phyloP scores from a whole-genome alignment of 2,797 vertebrate species.

The Danio aesculapii region DNA sequence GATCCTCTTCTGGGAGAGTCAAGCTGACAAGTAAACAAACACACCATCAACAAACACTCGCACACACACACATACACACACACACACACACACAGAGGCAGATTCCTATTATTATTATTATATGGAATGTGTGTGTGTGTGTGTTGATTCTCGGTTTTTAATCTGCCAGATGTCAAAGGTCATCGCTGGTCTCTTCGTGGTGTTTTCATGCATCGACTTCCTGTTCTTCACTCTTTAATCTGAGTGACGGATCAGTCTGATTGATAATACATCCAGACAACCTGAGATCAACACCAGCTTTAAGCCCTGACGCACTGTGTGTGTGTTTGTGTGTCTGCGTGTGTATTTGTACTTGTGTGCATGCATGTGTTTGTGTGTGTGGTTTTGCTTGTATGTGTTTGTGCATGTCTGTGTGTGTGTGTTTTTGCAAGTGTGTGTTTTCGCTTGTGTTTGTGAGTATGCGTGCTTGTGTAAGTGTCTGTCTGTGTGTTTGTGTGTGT shows the following conservation, averaged over 20 bases:
- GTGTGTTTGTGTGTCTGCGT: conserved; percentile 1
- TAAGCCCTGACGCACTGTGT: conserved; percentile 48
- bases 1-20: conserved; percentile 3
- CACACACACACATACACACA: too few species aligned
- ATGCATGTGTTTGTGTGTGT: neutral
- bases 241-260: conserved; percentile 47
- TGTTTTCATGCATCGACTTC: conserved; percentile 6
- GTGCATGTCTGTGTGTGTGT: too few species aligned
- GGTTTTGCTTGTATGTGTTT: too few species aligned
- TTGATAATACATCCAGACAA: conserved; percentile 50
- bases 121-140: too few species aligned
- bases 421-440: too few species aligned
- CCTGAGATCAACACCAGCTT: conserved; percentile 54
- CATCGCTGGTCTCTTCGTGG: conserved; percentile 14
- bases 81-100: too few species aligned
- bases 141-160: conserved; percentile 15
- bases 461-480: too few species aligned
- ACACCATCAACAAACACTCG: neutral
- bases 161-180: conserved; percentile 55
- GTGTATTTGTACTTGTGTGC: neutral
- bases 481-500: too few species aligned
- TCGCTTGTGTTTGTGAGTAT: too few species aligned
- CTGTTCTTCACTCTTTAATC: conserved; percentile 10
- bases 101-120: too few species aligned
- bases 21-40: conserved; percentile 2